These are phyloP conservation scores for Psephotus haematonotus DNA, from an alignment of 2,113 vertebrate species.

Conservation along the genomic window DNA sequence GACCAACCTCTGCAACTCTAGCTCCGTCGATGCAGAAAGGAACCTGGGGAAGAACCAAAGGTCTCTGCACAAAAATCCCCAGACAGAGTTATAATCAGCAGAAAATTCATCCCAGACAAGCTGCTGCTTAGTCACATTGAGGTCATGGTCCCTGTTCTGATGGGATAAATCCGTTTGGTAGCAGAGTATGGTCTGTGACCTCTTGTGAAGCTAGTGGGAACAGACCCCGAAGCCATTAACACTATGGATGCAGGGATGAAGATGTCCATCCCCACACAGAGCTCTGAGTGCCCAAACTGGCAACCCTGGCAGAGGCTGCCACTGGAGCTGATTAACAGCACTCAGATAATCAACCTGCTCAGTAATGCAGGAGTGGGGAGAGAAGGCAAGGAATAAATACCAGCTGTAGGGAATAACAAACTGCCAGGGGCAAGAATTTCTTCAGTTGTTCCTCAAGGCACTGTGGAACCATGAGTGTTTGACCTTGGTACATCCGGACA, in stretches of 20 bases:
- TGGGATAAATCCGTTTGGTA: background rate
- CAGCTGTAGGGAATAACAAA: background rate
- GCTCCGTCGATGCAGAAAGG: background rate
- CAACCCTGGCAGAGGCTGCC: background rate
- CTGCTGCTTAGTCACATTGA: background rate
- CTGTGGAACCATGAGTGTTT: fast-evolving
- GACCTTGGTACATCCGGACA: background rate
- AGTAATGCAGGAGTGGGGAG: background rate
- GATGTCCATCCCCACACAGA: background rate
- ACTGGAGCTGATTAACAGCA: background rate
- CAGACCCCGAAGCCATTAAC: background rate
- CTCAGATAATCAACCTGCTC: background rate
- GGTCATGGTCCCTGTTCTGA: background rate
- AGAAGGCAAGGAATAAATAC: background rate
- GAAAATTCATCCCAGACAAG: background rate
- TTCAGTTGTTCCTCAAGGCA: background rate
- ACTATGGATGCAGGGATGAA: background rate
- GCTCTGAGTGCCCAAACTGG: background rate
- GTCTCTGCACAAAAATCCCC: background rate
- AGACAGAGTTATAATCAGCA: background rate
- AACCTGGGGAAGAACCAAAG: background rate
- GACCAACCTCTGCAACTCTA: background rate
- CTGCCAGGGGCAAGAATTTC: background rate
- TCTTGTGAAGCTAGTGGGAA: background rate
- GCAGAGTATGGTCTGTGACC: background rate